Evolutionary conservation across 1,140 invertebrate species (phyloP), one percentile per base, ranked within the genome.

Genomic region (Megathymus violae): DNA sequence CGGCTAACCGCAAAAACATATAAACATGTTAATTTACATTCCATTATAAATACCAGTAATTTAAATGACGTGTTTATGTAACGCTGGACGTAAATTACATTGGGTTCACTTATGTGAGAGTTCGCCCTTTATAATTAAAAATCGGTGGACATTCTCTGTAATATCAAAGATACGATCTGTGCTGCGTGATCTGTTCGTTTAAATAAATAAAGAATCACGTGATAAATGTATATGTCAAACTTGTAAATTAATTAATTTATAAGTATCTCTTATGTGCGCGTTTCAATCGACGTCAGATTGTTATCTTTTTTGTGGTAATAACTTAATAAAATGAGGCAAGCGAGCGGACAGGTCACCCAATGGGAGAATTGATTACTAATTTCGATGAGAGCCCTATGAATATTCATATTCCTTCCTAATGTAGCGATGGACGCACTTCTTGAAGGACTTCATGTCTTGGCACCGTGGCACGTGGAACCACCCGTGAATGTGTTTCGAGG

Each of bases 21-120:
- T 56, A 56, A 56, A 56, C 52, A 56, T 43, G 52, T 56, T 56
- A 56, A 56, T 56, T 56, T 43, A 56, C 31, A 56, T 56, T 56
- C 22, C 4, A 1, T 44, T 44, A n/a, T 56, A 56, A 43, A 56
- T 56, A 40, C 52, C 52, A 56, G 13, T 17, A n/a, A 40, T 16
- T 41, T 41, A 41, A 50, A 50, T 15, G 15, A 4, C 5, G 10
- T 56, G 2, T 44, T 58, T 58, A 27, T 25, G 36, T 40, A 31
- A 34, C 43, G 1, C 17, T 34, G 25, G 4, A 41, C 11, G 36
- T 58, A 44, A 58, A 44, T 58, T 41, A 44, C 40, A 56, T 43
- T 43, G 25, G 44, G 16, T 51, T 51, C 14, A 2, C 7, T 17
- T 25, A 3, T 43, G 52, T 44, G 41, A 58, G 52, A 34, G 41